Conservation (phyloP, 2,888 invertebrate species). For the Listrodromus nycthemerus region DNA sequence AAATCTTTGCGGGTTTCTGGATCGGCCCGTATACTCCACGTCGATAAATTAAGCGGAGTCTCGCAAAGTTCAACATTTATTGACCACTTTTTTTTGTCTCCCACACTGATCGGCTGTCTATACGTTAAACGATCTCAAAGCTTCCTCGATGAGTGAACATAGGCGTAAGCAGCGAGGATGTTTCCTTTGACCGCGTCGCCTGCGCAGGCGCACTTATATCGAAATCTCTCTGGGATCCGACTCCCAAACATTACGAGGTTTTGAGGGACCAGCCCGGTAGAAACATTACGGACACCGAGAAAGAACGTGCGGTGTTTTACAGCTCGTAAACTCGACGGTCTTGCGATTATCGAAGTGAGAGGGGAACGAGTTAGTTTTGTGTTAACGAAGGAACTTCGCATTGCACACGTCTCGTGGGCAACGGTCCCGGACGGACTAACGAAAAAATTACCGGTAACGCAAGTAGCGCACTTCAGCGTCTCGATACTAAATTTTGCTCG, state of each 20-base stretch:
- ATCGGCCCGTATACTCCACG: not conserved
- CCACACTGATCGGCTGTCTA: not conserved
- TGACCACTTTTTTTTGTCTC: not conserved
- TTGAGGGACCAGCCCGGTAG: conserved; percentile 35
- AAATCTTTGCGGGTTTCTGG: not conserved
- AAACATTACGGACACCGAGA: conserved; percentile 11
- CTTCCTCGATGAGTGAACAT: conserved; percentile 2
- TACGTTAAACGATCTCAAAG: not conserved
- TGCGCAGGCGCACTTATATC: conserved; percentile 51
- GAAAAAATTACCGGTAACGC: no score
- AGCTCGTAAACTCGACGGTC: not conserved
- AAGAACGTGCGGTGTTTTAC: conserved; percentile 14
- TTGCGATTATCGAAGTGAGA: no score
- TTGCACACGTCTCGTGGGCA: no score
- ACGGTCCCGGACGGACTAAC: no score
- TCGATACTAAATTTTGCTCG: no score
- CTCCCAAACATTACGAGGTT: conserved; percentile 24
- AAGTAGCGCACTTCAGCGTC: no score
- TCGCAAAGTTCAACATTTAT: not conserved
- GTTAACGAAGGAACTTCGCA: no score
- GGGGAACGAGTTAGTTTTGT: no score
- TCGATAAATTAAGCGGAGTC: not conserved
- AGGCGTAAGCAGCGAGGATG: conserved; percentile 48
- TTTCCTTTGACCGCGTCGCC: not conserved
- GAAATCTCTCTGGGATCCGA: not conserved